Base-by-base conservation (phyloP, 2,113 vertebrate species). In the Prunella himalayana region DNA sequence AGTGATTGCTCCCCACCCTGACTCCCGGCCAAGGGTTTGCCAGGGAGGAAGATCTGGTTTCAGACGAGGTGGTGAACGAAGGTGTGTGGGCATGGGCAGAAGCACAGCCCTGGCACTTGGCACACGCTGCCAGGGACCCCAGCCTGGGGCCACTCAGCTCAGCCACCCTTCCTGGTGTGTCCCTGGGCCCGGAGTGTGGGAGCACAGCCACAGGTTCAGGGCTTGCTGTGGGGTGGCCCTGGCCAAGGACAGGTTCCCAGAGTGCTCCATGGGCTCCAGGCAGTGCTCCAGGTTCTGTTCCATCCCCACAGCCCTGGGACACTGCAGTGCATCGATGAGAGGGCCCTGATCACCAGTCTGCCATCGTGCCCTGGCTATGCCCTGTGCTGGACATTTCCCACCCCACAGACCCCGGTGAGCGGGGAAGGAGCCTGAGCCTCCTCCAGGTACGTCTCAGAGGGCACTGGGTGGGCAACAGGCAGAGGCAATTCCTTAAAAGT, bases 91-190 rank as follows among this genome's bases (percentile, higher is more conserved):
- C 44, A 64, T 0, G 4, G 51, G 84, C 56, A 91, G 57, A 79
- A 53, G 68, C 8, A 2, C 68, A 18, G 90, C 69, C 64, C 54
- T 51, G 86, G 69, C 84, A 9, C 33, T 71, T 1, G 11, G 81
- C 37, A 57, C 82, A 10, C 0, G 0, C 60, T 56, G 70, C 28
- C 14, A 8, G 2, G 27, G 45, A 61, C 39, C 50, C 61, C 57
- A 25, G 60, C 42, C 41, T 10, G 4, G 49, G 47, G 35, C 33
- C 11, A 9, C 47, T 24, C 4, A 1, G 39, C 50, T 81, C 61
- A 57, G 65, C 47, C 4, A 0, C 7, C 0, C 20, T 49, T 44
- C 65, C 28, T 0, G 0, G 6, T n/a, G 73, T 0, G 0, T 20
- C 68, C 86, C 56, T 2, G 2, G 13, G 20, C 19, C 68, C 27